Conservation (phyloP, 1,140 invertebrate species). For the Lysiphlebus fabarum region DNA sequence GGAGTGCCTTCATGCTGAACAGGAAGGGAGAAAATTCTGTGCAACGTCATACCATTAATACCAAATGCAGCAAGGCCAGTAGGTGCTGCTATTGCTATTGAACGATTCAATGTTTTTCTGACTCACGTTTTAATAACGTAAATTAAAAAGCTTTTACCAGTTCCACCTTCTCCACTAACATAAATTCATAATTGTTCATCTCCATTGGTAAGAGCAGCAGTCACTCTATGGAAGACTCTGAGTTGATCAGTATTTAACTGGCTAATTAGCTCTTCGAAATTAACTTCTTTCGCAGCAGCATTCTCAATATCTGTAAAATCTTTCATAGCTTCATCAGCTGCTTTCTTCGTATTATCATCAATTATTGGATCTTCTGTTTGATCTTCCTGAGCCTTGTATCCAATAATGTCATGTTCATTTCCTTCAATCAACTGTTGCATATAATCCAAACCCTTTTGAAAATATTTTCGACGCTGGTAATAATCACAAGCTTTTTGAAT, state of each 20-base stretch:
- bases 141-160: slow-evolving; percentile 17
- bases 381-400: slow-evolving; percentile 20
- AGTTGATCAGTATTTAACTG: neutral
- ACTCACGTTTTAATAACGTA: slow-evolving; percentile 3
- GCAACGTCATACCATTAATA: slow-evolving; percentile 13
- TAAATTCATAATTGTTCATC: neutral
- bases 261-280: neutral
- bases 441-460: slow-evolving; percentile 27
- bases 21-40: slow-evolving; percentile 8
- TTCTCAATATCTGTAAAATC: slow-evolving; percentile 23
- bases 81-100: slow-evolving; percentile 8
- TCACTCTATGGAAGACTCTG: too few relatives aligned
- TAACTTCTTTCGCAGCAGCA: neutral
- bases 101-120: neutral
- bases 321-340: neutral
- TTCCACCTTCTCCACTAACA: slow-evolving; percentile 14
- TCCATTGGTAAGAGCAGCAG: neutral
- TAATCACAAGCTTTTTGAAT: slow-evolving; percentile 28
- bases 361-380: slow-evolving; percentile 10
- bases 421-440: slow-evolving; percentile 26
- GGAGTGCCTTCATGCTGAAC: slow-evolving; percentile 10
- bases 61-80: slow-evolving; percentile 17
- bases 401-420: slow-evolving; percentile 23
- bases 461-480: slow-evolving; percentile 30
- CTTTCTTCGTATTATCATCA: slow-evolving; percentile 13